Conservation (phyloP, 2,797 vertebrate genomes). For the Megalops cyprinoides region DNA sequence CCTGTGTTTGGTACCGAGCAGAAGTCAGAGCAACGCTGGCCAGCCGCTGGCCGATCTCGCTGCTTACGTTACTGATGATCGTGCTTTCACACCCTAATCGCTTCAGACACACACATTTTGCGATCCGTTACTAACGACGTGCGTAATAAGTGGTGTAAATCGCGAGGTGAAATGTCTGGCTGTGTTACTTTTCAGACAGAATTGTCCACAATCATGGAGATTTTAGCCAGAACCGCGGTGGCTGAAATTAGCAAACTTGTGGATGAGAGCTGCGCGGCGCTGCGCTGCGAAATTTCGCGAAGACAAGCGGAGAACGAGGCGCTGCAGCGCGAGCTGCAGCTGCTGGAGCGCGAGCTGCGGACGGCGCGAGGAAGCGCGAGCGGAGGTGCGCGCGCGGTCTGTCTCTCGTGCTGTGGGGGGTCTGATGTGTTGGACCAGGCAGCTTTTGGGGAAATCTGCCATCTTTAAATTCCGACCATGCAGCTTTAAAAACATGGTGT, state of each 20-base stretch:
- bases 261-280: slow-evolving; percentile 70
- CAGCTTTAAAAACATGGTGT: too few relatives aligned
- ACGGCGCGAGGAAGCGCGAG: slow-evolving; percentile 32
- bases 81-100: not conserved
- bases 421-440: too few relatives aligned
- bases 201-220: slow-evolving; percentile 71
- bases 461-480: not conserved
- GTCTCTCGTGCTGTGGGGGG: not conserved
- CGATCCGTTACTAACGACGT: not conserved
- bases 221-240: slow-evolving; percentile 70
- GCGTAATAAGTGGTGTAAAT: not conserved
- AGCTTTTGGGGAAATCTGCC: too few relatives aligned
- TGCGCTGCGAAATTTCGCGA: slow-evolving; percentile 68
- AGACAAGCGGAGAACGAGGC: slow-evolving; percentile 66
- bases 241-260: slow-evolving; percentile 72
- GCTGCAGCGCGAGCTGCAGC: slow-evolving; percentile 65
- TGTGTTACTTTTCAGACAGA: slow-evolving; percentile 66
- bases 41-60: not conserved
- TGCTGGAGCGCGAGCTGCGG: slow-evolving; percentile 67
- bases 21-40: not conserved
- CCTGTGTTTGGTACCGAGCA: not conserved
- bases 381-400: slow-evolving; percentile 15
- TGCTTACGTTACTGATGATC: too few relatives aligned
- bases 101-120: not conserved
- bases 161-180: slow-evolving; percentile 62